Evolutionary conservation across 2,888 invertebrate genomes (phyloP).

Genomic region (Mimumesa dahlbomi): DNA sequence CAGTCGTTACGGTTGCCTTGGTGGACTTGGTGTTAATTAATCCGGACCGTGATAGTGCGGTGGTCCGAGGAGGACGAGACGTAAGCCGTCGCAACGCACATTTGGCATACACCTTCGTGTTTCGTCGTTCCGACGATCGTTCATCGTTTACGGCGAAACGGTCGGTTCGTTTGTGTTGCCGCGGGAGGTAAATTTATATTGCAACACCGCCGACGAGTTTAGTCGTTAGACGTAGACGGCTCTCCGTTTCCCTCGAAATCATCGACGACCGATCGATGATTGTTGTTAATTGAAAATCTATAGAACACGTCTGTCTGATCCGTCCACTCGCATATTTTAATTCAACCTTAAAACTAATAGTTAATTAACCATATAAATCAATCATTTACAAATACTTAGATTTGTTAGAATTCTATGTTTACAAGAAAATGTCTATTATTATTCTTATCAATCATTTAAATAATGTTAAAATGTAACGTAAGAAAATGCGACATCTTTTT

Average conservation of each 20-base stretch:
- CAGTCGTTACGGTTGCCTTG: no score
- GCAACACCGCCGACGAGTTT: neutral
- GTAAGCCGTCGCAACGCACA: neutral
- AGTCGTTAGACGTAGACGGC: constrained; percentile 8
- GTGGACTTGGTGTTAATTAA: no score
- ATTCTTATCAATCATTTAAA: no score
- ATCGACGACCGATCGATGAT: neutral
- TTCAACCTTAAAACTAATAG: no score
- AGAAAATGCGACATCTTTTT: no score
- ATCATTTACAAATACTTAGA: no score
- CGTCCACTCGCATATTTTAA: no score
- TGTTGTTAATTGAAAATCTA: neutral
- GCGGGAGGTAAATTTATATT: constrained; percentile 37
- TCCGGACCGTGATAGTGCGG: no score
- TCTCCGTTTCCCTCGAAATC: neutral
- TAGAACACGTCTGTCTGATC: neutral
- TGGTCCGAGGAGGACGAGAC: constrained; percentile 15
- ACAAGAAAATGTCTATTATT: no score
- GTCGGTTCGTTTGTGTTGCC: constrained; percentile 24
- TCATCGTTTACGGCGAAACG: constrained; percentile 24
- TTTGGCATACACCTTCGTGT: constrained; percentile 10
- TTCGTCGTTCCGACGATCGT: constrained; percentile 20
- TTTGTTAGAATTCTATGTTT: no score
- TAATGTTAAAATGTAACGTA: no score
- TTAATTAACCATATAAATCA: no score